Percentiles rank a stretch among this genome's conserved stretches.
Conservation (phyloP, 2,888 invertebrate genomes). For the Hypolimnas misippus region DNA sequence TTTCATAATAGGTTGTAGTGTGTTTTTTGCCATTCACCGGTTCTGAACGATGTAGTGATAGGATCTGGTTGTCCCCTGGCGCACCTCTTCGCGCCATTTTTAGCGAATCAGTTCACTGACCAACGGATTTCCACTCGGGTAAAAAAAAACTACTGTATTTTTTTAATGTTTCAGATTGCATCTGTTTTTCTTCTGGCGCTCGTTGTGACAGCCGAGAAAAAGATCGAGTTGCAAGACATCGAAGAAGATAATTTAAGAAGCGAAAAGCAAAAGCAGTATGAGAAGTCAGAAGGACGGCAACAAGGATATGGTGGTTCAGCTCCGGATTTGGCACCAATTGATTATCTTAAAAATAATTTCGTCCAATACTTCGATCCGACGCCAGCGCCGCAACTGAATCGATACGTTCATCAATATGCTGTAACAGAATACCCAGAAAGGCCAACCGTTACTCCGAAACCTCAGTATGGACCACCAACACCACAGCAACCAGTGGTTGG, state of each 20-base stretch:
- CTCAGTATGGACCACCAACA: slow-evolving; percentile 52
- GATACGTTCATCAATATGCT: slow-evolving; percentile 73
- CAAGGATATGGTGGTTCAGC: slow-evolving; percentile 48
- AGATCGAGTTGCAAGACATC: slow-evolving; percentile 89
- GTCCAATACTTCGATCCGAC: slow-evolving; percentile 59
- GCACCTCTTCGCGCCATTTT: slow-evolving; percentile 59
- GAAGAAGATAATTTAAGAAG: slow-evolving; percentile 87
- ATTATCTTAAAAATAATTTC: slow-evolving; percentile 66
- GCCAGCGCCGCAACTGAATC: slow-evolving; percentile 57
- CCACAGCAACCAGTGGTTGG: slow-evolving; percentile 70
- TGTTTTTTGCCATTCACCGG: slow-evolving; percentile 79
- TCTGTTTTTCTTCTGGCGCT: slow-evolving; percentile 61
- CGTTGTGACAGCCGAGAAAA: slow-evolving; percentile 80
- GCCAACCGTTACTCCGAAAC: slow-evolving; percentile 48
- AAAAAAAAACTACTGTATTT: slow-evolving; percentile 57
- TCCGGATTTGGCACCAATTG: slow-evolving; percentile 54
- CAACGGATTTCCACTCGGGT: slow-evolving; percentile 55
- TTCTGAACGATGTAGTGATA: slow-evolving; percentile 50
- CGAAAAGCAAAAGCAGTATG: slow-evolving; percentile 74
- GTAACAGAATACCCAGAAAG: slow-evolving; percentile 72
- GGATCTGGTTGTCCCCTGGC: slow-evolving; percentile 45
- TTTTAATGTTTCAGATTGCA: slow-evolving; percentile 70
- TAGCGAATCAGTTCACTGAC: slow-evolving; percentile 51
- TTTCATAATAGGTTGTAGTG: slow-evolving; percentile 70
- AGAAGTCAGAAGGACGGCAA: slow-evolving; percentile 55